phyloP scores from a whole-genome alignment of 1,140 invertebrate species.

The Heliothis subflexa region DNA sequence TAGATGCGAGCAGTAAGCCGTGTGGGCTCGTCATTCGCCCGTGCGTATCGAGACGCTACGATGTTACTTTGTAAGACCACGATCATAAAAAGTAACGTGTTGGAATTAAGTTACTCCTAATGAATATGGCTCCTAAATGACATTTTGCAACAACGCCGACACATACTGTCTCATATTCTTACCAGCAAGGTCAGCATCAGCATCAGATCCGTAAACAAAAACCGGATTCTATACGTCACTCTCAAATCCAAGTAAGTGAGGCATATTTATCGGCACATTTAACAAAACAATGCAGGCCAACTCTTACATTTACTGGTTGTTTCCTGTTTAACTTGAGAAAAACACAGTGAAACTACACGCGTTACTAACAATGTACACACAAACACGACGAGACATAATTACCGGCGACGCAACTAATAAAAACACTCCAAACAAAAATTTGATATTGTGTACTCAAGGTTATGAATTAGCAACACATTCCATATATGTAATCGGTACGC shows the following conservation, averaged over 20 bases:
- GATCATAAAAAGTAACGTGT: conserved; percentile 4
- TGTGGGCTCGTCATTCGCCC: conserved; percentile 13
- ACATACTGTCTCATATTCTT: conserved; percentile 57
- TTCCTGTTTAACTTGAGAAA: conserved; percentile 68
- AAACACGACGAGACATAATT: conserved; percentile 66
- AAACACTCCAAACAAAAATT: conserved; percentile 67
- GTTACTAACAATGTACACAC: conserved; percentile 62
- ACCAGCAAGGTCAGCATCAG: conserved; percentile 73
- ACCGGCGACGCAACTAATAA: conserved; percentile 61
- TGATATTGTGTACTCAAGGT: conserved; percentile 64
- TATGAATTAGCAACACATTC: conserved; percentile 79
- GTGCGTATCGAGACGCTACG: conserved; percentile 13
- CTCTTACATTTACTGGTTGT: conserved; percentile 59
- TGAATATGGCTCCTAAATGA: conserved; percentile 3
- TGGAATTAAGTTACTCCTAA: neutral
- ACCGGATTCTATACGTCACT: conserved; percentile 73
- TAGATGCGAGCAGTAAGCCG: conserved; percentile 31
- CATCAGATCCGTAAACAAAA: conserved; percentile 74
- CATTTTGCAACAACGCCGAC: conserved; percentile 21
- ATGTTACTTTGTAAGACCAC: conserved; percentile 19
- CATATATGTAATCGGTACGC: conserved; percentile 64
- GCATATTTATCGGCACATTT: conserved; percentile 61
- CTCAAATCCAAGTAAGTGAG: conserved; percentile 67
- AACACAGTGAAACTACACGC: conserved; percentile 52
- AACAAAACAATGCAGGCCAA: conserved; percentile 55